A percentile compares a stretch with the other conserved stretches of the same genome.
Evolutionary conservation across 37 sponge, comb jelly and placozoan species (phyloP).

Genomic region (Hexactinellida sp.): DNA sequence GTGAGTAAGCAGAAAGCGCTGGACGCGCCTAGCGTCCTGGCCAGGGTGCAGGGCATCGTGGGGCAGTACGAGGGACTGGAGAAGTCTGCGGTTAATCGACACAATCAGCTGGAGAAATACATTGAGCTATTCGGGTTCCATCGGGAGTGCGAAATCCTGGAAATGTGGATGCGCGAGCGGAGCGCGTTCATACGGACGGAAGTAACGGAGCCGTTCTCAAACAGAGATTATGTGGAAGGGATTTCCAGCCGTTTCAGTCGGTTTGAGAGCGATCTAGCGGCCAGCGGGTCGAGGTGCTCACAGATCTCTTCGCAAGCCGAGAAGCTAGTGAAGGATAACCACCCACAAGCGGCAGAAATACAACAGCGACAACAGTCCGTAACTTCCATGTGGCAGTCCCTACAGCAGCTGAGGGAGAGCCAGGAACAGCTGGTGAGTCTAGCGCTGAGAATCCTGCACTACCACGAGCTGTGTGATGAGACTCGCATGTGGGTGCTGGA

Average conservation of each 20-base stretch:
- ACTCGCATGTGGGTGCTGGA: constrained; percentile 77
- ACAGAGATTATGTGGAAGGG: constrained; percentile 66
- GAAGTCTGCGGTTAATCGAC: constrained; percentile 19
- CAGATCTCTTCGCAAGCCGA: constrained; percentile 61
- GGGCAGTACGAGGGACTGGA: background rate
- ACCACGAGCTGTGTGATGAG: constrained; percentile 79
- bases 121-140: constrained; percentile 56
- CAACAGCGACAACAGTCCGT: constrained; percentile 30
- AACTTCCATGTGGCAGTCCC: constrained; percentile 37
- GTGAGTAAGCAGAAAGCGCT: constrained; percentile 18
- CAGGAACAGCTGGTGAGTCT: constrained; percentile 36
- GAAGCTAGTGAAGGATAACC: constrained; percentile 45
- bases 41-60: background rate
- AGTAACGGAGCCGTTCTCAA: constrained; percentile 37
- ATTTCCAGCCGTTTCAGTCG: constrained; percentile 57
- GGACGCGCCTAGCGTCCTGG: background rate
- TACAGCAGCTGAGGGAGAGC: constrained; percentile 44
- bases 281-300: constrained; percentile 43
- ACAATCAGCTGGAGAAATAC: constrained; percentile 41
- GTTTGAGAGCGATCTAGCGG: constrained; percentile 60
- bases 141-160: constrained; percentile 75
- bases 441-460: constrained; percentile 52
- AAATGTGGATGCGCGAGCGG: constrained; percentile 69
- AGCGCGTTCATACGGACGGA: constrained; percentile 53
- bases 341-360: constrained; percentile 43